phyloP scores from a whole-genome alignment of 2,888 invertebrate species.

The Apotomis betuletana region DNA sequence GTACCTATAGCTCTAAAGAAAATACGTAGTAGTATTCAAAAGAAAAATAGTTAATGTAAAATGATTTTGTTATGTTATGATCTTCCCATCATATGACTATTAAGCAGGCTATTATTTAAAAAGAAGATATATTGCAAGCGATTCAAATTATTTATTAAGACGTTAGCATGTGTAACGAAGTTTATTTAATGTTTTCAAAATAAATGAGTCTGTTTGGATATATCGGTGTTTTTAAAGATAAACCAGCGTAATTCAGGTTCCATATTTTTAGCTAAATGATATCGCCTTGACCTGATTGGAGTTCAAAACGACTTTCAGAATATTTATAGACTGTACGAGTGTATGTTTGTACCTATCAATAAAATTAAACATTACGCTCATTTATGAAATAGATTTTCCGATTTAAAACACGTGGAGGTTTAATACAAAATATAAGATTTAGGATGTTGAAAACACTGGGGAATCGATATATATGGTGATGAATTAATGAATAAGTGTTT shows the following conservation, averaged over 20 bases:
- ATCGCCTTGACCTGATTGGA: slow-evolving; percentile 24
- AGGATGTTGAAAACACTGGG: no score
- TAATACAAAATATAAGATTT: no score
- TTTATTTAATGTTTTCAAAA: slow-evolving; percentile 26
- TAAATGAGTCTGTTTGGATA: slow-evolving; percentile 27
- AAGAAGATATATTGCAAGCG: slow-evolving; percentile 8
- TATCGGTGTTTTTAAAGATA: slow-evolving; percentile 31
- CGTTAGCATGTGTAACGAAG: slow-evolving; percentile 9
- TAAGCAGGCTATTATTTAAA: slow-evolving; percentile 12
- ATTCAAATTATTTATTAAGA: slow-evolving; percentile 27
- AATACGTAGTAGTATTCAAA: no score
- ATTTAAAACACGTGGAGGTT: no score
- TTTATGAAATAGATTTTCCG: not conserved
- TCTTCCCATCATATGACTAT: not conserved
- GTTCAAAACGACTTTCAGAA: slow-evolving; percentile 28
- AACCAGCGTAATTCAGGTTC: slow-evolving; percentile 22
- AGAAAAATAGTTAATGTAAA: not conserved
- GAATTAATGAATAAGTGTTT: no score
- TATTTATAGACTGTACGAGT: slow-evolving; percentile 17
- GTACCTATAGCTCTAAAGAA: no score
- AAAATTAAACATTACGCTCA: not conserved
- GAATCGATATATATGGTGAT: no score
- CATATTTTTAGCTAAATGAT: slow-evolving; percentile 32
- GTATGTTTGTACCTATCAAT: slow-evolving; percentile 13
- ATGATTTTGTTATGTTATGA: not conserved